These are phyloP conservation scores for Tragelaphus eurycerus DNA, from an alignment of 2,797 vertebrate species.

Conservation along the genomic window DNA sequence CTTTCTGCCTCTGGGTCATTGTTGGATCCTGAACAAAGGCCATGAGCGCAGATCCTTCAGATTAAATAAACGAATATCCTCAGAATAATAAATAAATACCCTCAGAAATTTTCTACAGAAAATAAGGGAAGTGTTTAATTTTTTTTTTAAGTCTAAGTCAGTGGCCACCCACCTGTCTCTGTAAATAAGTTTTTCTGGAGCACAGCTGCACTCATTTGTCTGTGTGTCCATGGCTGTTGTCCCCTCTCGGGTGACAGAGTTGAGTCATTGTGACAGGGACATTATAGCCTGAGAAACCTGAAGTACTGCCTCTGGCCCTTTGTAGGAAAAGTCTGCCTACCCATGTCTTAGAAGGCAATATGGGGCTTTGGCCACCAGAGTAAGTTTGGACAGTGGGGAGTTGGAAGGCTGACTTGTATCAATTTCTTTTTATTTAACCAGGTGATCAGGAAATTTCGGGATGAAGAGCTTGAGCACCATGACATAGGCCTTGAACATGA, in stretches of 20 bases:
- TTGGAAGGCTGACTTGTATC: background rate
- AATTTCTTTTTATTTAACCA: constrained; percentile 69
- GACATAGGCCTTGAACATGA: constrained; percentile 92
- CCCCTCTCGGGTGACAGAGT: background rate
- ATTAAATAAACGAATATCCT: background rate
- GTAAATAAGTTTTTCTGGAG: background rate
- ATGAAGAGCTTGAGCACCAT: constrained; percentile 96
- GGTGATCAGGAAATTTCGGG: constrained; percentile 95
- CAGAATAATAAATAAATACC: background rate
- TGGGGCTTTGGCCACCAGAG: background rate
- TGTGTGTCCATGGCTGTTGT: accelerated
- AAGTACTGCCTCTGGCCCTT: background rate
- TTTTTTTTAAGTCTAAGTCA: background rate
- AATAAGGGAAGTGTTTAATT: background rate
- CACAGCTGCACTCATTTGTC: accelerated
- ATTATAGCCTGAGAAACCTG: background rate
- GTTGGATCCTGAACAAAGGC: background rate
- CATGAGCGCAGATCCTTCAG: background rate
- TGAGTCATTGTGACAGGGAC: background rate
- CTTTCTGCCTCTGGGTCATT: background rate
- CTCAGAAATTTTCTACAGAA: background rate
- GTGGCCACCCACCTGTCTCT: background rate
- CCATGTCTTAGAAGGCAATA: background rate
- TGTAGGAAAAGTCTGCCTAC: background rate
- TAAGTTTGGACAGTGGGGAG: background rate